These are phyloP conservation scores for Dolomedes plantarius DNA, from an alignment of 2,888 invertebrate species.

Conservation along the genomic window DNA sequence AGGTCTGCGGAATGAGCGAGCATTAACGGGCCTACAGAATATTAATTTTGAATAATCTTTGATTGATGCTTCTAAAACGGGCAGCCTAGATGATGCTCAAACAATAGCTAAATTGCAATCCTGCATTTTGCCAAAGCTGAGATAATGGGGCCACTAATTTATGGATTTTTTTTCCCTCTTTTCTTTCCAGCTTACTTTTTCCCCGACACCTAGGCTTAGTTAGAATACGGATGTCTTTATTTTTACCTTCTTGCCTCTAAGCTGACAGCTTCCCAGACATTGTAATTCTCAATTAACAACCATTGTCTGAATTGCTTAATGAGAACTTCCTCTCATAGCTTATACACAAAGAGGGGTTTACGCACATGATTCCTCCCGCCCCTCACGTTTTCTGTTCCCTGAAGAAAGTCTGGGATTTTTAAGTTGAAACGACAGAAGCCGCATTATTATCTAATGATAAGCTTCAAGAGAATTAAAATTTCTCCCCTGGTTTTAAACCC, in stretches of 20 bases:
- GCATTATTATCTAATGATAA: no score
- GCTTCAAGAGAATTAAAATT: no score
- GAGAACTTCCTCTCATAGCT: neutral
- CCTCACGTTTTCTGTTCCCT: no score
- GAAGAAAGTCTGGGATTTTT: no score
- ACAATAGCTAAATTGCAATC: constrained; percentile 23
- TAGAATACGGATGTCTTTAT: constrained; percentile 43
- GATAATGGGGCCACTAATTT: constrained; percentile 62
- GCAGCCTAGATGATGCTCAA: neutral
- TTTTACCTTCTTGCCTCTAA: constrained; percentile 10
- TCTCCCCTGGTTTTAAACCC: no score
- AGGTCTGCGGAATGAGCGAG: constrained; percentile 29
- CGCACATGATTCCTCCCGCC: no score
- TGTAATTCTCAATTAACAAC: constrained; percentile 44
- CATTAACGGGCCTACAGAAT: constrained; percentile 47
- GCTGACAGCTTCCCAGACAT: constrained; percentile 24
- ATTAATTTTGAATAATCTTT: constrained; percentile 65
- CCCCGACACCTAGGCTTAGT: neutral
- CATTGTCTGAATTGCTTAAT: constrained; percentile 34
- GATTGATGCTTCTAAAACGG: constrained; percentile 29
- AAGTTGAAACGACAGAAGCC: no score
- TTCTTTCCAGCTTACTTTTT: constrained; percentile 19
- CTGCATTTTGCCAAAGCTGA: constrained; percentile 31
- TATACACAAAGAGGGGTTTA: no score
- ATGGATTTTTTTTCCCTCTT: constrained; percentile 3